These are phyloP conservation scores for Apodemus speciosus DNA, from an alignment of 2,113 vertebrate genomes.

Conservation along the genomic window DNA sequence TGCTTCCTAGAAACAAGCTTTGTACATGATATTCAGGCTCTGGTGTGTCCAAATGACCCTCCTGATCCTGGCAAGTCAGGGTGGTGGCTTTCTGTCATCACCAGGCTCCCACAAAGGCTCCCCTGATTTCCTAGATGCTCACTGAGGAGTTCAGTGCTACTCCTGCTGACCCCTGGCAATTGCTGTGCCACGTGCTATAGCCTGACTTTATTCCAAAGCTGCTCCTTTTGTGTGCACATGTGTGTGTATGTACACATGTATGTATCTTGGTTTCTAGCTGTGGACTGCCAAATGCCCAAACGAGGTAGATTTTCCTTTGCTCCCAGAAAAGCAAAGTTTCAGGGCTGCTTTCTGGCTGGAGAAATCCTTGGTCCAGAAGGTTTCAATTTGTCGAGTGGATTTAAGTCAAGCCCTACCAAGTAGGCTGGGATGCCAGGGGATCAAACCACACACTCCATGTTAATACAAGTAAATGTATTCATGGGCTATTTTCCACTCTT, in stretches of 20 bases:
- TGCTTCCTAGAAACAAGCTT: not conserved
- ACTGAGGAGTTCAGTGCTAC: not conserved
- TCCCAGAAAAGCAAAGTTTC: not conserved
- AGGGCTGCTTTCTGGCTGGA: not conserved
- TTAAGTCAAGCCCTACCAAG: conserved; percentile 1
- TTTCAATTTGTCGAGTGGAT: conserved; percentile 23
- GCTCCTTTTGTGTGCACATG: not conserved
- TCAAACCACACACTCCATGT: not conserved
- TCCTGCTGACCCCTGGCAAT: not conserved
- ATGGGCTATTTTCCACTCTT: not conserved
- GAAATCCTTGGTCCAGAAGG: not conserved
- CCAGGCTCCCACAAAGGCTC: not conserved
- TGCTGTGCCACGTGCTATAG: not conserved
- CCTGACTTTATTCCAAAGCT: not conserved
- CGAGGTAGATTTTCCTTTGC: not conserved
- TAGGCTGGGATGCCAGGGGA: not conserved
- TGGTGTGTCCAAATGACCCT: not conserved
- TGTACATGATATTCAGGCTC: not conserved
- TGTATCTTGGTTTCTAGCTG: not conserved
- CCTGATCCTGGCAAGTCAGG: not conserved
- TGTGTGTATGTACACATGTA: not conserved
- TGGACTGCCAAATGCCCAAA: not conserved
- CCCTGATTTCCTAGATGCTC: not conserved
- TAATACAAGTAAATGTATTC: not conserved
- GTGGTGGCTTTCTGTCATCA: no score